Percentiles rank a stretch among this genome's conserved stretches.
These are phyloP conservation scores for Macroramphosus scolopax DNA, from an alignment of 2,797 vertebrate genomes.

Conservation along the genomic window DNA sequence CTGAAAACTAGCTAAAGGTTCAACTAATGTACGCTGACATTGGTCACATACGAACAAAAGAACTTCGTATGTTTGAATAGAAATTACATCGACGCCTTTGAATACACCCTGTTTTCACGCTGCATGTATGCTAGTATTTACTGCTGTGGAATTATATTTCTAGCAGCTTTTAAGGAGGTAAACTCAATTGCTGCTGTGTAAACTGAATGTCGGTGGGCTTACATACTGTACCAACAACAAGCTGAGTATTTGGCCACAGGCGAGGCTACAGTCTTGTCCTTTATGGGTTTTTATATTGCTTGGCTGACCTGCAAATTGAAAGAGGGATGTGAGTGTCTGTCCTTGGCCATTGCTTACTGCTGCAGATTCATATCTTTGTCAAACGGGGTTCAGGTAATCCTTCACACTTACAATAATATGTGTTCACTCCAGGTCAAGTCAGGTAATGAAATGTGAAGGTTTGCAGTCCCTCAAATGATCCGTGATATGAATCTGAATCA, in stretches of 20 bases:
- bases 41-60: no score
- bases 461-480: no score
- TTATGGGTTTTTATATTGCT: no score
- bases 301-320: constrained; percentile 1
- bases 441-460: no score
- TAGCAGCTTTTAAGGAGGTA: no score
- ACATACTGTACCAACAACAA: not conserved
- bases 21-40: no score
- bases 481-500: not conserved
- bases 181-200: no score
- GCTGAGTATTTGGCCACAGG: not conserved
- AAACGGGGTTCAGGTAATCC: no score
- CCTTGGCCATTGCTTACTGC: constrained; percentile 6
- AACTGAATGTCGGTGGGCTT: no score
- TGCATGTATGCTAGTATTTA: constrained; percentile 1
- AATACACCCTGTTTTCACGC: constrained; percentile 45
- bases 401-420: no score
- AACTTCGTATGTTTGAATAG: constrained; percentile 30
- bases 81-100: constrained; percentile 25
- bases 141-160: not conserved
- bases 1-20: no score
- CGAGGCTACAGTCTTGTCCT: constrained; percentile 7
- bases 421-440: no score
- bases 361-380: not conserved
- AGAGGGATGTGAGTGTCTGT: not conserved